Percentiles rank a stretch among this genome's conserved stretches.
phyloP scores from a whole-genome alignment of 2,888 invertebrate species.

The Meloe dianella region DNA sequence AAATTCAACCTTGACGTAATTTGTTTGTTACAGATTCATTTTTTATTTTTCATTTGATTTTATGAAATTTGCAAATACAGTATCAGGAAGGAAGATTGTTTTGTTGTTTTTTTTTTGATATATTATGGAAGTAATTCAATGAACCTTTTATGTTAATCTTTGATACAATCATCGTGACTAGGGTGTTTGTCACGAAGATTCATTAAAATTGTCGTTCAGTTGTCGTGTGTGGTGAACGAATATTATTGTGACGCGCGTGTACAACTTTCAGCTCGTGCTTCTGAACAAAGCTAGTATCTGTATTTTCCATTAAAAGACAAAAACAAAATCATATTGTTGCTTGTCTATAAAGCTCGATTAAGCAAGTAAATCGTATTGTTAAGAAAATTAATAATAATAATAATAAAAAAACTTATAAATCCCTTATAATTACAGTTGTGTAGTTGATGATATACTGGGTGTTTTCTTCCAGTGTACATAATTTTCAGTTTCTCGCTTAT shows the following conservation, averaged over 20 bases:
- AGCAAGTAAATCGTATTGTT: constrained; percentile 16
- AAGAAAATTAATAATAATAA: too few relatives aligned
- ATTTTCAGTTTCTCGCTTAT: too few relatives aligned
- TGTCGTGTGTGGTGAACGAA: constrained; percentile 39
- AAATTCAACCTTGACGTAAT: background rate
- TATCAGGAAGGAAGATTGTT: background rate
- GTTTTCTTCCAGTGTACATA: too few relatives aligned
- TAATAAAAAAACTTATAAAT: too few relatives aligned
- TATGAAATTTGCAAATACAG: background rate
- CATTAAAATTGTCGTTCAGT: background rate
- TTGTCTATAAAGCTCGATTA: constrained; percentile 20
- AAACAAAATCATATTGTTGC: constrained; percentile 19
- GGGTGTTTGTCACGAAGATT: constrained; percentile 26
- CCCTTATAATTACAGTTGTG: too few relatives aligned
- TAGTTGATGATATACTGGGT: too few relatives aligned
- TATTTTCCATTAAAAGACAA: background rate
- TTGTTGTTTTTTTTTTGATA: background rate
- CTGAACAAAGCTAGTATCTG: background rate
- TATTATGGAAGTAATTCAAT: background rate
- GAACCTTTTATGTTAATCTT: background rate
- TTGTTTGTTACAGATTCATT: too few relatives aligned
- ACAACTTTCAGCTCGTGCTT: constrained; percentile 41
- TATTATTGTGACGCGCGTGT: constrained; percentile 41
- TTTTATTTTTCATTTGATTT: too few relatives aligned
- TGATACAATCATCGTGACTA: constrained; percentile 31